phyloP scores from a whole-genome alignment of 2,113 vertebrate genomes.

The Oxygymnocypris stewartii region DNA sequence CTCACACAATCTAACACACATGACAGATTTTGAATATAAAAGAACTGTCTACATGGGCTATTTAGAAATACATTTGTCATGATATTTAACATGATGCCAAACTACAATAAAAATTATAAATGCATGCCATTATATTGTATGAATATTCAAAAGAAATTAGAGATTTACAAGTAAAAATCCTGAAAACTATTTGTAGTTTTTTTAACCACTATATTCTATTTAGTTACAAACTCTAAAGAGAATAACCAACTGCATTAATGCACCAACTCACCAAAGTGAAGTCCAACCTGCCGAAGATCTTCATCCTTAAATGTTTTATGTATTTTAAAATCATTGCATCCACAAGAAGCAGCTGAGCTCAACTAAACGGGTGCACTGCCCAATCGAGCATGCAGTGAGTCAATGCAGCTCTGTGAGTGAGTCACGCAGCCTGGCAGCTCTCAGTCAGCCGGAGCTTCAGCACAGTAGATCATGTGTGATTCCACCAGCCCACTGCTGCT shows the following conservation, averaged over 20 bases:
- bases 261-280: constrained; percentile 79
- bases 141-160: not conserved
- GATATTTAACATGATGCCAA: not conserved
- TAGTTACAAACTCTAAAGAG: not conserved
- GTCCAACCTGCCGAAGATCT: constrained; percentile 79
- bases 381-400: not conserved
- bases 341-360: not conserved
- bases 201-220: not conserved
- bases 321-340: constrained; percentile 65
- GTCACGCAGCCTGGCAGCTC: not conserved
- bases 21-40: not conserved
- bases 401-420: not conserved
- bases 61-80: not conserved
- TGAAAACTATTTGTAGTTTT: not conserved
- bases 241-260: not conserved
- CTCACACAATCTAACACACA: not conserved
- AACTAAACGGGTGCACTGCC: not conserved
- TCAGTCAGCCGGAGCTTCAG: constrained; percentile 11
- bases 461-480: not conserved
- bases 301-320: constrained; percentile 74
- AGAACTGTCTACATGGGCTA: not conserved
- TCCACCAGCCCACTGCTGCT: constrained; percentile 3
- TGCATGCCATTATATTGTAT: not conserved
- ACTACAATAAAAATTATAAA: not conserved
- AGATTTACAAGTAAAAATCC: not conserved